Conservation (phyloP, 2,888 invertebrate species). For the Rambutsinella grinnellia region DNA sequence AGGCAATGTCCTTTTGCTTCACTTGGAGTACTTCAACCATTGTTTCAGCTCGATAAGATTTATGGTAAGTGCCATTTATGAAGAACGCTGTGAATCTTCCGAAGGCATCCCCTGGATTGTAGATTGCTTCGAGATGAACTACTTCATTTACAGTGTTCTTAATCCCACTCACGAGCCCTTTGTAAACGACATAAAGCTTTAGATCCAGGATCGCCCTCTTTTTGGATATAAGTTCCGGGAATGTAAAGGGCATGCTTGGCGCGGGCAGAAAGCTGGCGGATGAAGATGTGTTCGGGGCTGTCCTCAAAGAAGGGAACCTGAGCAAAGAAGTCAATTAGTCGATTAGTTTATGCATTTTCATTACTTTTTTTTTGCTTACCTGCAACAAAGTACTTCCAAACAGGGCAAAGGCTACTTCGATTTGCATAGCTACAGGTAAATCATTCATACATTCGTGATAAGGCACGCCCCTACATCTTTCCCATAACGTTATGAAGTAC, state of each 20-base stretch:
- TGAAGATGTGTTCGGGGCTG: constrained; percentile 34
- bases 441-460: constrained; percentile 50
- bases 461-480: constrained; percentile 52
- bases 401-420: constrained; percentile 57
- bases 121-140: constrained; percentile 41
- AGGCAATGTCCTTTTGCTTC: constrained; percentile 50
- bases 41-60: constrained; percentile 60
- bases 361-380: constrained; percentile 1
- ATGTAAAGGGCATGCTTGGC: constrained; percentile 53
- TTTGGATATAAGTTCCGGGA: constrained; percentile 58
- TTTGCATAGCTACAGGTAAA: constrained; percentile 56
- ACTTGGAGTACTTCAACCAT: constrained; percentile 57
- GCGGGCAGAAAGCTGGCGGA: constrained; percentile 54
- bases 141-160: not conserved
- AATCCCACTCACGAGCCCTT: constrained; percentile 55
- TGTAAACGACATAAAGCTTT: constrained; percentile 61
- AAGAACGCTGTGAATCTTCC: constrained; percentile 59
- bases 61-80: constrained; percentile 54
- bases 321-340: not conserved
- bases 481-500: constrained; percentile 60
- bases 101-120: constrained; percentile 56
- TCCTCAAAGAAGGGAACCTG: constrained; percentile 41
- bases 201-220: constrained; percentile 58
- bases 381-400: constrained; percentile 38
- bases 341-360: no score